Percentiles rank a stretch among this genome's conserved stretches.
Conservation (phyloP, 2,797 vertebrate species). For the Strix occidentalis region DNA sequence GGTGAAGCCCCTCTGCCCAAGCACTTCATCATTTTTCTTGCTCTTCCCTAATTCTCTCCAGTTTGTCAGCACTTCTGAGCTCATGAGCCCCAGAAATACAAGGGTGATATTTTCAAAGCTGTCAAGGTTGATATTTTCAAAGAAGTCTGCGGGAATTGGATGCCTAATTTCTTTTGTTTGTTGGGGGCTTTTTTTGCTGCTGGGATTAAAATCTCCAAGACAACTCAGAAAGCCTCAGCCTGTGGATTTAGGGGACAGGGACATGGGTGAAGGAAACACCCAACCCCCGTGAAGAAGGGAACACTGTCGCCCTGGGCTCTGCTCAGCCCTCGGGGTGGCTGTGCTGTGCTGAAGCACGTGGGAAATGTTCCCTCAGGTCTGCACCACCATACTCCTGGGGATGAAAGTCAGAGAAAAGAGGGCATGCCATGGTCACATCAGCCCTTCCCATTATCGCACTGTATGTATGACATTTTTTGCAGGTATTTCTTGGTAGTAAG, state of each 20-base stretch:
- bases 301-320: fast-evolving
- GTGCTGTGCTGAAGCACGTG: fast-evolving
- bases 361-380: neutral
- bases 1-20: neutral
- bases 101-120: neutral
- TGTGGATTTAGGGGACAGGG: neutral
- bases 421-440: neutral
- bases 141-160: neutral
- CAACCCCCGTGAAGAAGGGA: neutral
- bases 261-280: fast-evolving
- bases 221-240: neutral
- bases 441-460: neutral
- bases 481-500: neutral
- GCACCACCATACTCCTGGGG: no score
- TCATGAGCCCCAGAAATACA: neutral
- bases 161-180: neutral
- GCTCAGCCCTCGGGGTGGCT: neutral
- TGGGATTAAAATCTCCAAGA: neutral
- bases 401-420: neutral
- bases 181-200: no score
- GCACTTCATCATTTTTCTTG: neutral
- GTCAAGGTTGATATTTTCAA: neutral
- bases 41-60: neutral
- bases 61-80: neutral
- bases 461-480: neutral